These are phyloP conservation scores for Cheirogaleus medius DNA, from an alignment of 2,113 vertebrate genomes.

Conservation along the genomic window DNA sequence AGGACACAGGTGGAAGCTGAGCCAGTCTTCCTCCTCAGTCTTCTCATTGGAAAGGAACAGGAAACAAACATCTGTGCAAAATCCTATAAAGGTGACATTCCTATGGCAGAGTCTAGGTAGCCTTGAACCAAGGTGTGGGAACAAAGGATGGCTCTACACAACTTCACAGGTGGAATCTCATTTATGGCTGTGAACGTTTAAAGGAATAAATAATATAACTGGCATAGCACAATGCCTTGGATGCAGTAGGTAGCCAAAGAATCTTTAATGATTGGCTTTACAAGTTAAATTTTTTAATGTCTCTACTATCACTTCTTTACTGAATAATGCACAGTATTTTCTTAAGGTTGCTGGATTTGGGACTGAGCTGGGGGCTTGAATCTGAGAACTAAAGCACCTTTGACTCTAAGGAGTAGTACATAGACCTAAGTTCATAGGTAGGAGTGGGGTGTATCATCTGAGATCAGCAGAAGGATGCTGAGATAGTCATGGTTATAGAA, in stretches of 20 bases:
- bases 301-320: neutral
- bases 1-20: conserved; percentile 45
- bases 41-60: neutral
- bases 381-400: conserved; percentile 29
- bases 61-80: conserved; percentile 4
- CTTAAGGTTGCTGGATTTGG: conserved; percentile 21
- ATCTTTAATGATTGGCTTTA: neutral
- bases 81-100: neutral
- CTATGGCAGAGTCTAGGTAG: neutral
- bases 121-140: neutral
- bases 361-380: conserved; percentile 5
- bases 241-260: neutral
- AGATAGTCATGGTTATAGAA: neutral
- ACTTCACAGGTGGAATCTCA: neutral
- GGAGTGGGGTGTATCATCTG: neutral
- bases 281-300: neutral
- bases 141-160: neutral
- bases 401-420: neutral
- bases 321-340: conserved; percentile 57
- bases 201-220: neutral
- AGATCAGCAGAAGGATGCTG: neutral
- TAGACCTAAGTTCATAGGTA: neutral
- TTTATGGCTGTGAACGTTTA: neutral
- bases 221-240: neutral
- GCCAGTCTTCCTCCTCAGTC: neutral